Percentiles rank a stretch among this genome's conserved stretches.
Evolutionary conservation across 23 tunicate species (phyloP).

Genomic region (Aplidium turbinatum): DNA sequence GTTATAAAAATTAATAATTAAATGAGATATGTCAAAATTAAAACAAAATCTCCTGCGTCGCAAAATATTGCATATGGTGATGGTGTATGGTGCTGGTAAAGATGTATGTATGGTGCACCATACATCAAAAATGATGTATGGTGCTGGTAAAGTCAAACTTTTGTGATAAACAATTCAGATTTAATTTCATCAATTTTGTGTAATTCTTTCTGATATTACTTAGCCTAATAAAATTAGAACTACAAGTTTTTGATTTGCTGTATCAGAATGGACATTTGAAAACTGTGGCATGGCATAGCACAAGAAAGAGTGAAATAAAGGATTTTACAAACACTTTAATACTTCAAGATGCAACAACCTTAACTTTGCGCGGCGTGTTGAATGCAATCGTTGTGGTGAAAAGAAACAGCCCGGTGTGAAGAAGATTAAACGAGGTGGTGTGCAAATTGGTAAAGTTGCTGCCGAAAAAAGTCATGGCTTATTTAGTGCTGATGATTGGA

Average conservation of each 20-base stretch:
- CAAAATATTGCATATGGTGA: too few species aligned
- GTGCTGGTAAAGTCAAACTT: too few species aligned
- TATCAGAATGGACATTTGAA: neutral
- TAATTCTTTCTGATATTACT: too few species aligned
- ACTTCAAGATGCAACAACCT: slow-evolving; percentile 70
- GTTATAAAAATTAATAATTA: too few species aligned
- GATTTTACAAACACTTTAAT: neutral
- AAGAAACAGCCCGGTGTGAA: slow-evolving; percentile 56
- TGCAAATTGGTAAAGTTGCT: slow-evolving; percentile 88
- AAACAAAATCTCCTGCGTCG: too few species aligned
- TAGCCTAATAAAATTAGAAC: neutral
- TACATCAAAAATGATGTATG: too few species aligned
- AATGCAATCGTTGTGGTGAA: slow-evolving; percentile 82
- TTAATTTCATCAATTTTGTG: too few species aligned
- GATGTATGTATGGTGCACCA: too few species aligned
- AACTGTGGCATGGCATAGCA: neutral
- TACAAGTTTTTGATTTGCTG: slow-evolving; percentile 1
- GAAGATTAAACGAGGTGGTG: slow-evolving; percentile 80
- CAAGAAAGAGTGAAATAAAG: neutral
- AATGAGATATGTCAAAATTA: too few species aligned
- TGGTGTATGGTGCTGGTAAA: too few species aligned
- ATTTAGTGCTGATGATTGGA: slow-evolving; percentile 99
- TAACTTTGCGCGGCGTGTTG: slow-evolving; percentile 81
- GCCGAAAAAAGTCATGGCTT: slow-evolving; percentile 88
- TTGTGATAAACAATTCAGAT: too few species aligned